These are phyloP conservation scores for Tyria jacobaeae DNA, from an alignment of 2,888 invertebrate species.

Conservation along the genomic window DNA sequence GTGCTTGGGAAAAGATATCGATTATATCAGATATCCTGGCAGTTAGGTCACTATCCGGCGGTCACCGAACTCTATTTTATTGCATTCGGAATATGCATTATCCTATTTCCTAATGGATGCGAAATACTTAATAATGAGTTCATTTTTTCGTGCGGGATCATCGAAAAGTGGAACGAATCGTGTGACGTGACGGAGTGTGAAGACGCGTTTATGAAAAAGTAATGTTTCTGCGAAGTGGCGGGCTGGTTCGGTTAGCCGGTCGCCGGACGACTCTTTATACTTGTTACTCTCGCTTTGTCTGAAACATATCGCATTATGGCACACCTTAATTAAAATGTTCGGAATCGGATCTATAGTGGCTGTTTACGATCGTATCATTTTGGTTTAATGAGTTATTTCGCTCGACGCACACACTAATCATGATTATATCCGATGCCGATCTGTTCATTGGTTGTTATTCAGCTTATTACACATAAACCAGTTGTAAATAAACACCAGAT, in stretches of 20 bases:
- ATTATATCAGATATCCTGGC: constrained; percentile 60
- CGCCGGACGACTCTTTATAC: constrained; percentile 48
- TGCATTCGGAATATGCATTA: constrained; percentile 59
- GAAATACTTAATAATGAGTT: constrained; percentile 39
- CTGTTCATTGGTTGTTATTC: constrained; percentile 21
- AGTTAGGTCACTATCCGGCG: constrained; percentile 62
- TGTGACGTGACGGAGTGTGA: constrained; percentile 62
- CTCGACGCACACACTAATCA: constrained; percentile 54
- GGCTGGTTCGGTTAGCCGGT: constrained; percentile 40
- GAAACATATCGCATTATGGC: constrained; percentile 63
- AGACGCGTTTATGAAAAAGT: constrained; percentile 59
- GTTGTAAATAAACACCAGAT: constrained; percentile 21
- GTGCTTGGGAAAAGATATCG: constrained; percentile 70
- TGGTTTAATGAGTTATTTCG: constrained; percentile 81
- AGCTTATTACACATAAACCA: neutral
- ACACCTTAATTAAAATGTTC: constrained; percentile 82
- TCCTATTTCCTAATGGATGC: constrained; percentile 48
- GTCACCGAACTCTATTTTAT: constrained; percentile 60
- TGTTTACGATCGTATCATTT: constrained; percentile 80
- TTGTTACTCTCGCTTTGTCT: constrained; percentile 60
- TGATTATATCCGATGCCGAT: constrained; percentile 39
- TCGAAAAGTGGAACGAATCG: constrained; percentile 58
- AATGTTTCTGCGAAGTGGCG: constrained; percentile 62
- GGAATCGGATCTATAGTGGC: constrained; percentile 70
- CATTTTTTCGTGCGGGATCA: constrained; percentile 55